Evolutionary conservation across 2,888 invertebrate species (phyloP), one percentile per base, ranked within the genome.

Genomic region (Euclidia mi): DNA sequence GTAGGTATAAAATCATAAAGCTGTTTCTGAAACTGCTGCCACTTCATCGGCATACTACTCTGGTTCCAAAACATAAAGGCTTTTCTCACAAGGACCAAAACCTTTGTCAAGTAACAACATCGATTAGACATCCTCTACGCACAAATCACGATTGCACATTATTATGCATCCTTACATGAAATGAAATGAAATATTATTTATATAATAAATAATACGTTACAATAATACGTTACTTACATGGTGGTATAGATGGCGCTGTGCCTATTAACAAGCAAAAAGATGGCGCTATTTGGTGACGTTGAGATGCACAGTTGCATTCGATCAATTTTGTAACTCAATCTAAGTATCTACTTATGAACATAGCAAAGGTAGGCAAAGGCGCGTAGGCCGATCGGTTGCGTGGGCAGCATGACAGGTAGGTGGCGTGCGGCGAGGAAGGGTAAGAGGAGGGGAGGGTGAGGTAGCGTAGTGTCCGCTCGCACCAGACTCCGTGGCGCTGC

Each of bases 401-500:
- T 88, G 85, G 88, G 88, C 78, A 73, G 84, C 78, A 77, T 71
- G 72, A 61, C 76, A 80, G 78, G 75, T 78, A 79, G 69, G 60
- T 37, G 44, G 15, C 47, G 41, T 31, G 44, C 41, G 63, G 34
- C 40, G 71, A 40, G 47, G 25, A 9, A 58, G n/a, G 63, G 4
- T 34, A 32, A 10, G 60, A 11, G 63, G 4, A 40, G 44, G 9
- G 37, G 20, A 43, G 44, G 38, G 44, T 34, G 34, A 53, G 40
- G 17, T 28, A 42, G 48, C 32, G 53, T 55, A 55, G 51, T 56
- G 74, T 66, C 63, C 81, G 75, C 66, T 64, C 81, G 74, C 76
- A 78, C 76, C 80, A 92, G 92, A 92, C 92, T 89, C 77, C 47
- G 68, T 78, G 92, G 91, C 92, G 92, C 90, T 80, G 82, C 79